phyloP scores from a whole-genome alignment of 2,888 invertebrate species.

The Ligdia adustata region DNA sequence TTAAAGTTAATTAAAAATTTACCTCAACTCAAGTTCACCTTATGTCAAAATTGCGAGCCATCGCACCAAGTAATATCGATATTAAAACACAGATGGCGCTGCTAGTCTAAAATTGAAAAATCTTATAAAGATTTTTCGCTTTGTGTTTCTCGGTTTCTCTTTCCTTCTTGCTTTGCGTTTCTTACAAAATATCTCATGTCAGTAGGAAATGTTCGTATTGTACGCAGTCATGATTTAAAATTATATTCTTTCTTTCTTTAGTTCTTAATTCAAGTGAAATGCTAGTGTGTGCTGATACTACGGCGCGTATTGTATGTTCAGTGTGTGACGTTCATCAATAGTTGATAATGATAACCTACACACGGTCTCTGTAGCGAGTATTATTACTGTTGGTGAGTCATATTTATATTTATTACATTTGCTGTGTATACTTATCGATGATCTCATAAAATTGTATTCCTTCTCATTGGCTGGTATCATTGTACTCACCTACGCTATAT shows the following conservation, averaged over 20 bases:
- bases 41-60: conserved; percentile 46
- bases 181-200: conserved; percentile 33
- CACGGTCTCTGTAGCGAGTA: conserved; percentile 69
- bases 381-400: conserved; percentile 76
- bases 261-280: conserved; percentile 38
- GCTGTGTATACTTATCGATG: conserved; percentile 76
- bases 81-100: conserved; percentile 64
- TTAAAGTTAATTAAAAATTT: too few species aligned
- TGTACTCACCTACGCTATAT: conserved; percentile 10
- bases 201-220: conserved; percentile 19
- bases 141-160: conserved; percentile 62
- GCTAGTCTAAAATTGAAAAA: conserved; percentile 35
- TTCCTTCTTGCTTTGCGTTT: conserved; percentile 47
- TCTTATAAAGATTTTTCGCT: conserved; percentile 42
- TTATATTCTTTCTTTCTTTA: not conserved
- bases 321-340: conserved; percentile 71
- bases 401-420: conserved; percentile 83
- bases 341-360: conserved; percentile 77
- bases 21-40: conserved; percentile 57
- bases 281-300: conserved; percentile 51
- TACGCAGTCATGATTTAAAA: conserved; percentile 13
- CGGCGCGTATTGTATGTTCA: conserved; percentile 53
- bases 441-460: conserved; percentile 67
- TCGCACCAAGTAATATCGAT: conserved; percentile 25
- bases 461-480: conserved; percentile 39